Base-by-base conservation (phyloP, 2,797 vertebrate genomes). In the Acanthiza pusilla region DNA sequence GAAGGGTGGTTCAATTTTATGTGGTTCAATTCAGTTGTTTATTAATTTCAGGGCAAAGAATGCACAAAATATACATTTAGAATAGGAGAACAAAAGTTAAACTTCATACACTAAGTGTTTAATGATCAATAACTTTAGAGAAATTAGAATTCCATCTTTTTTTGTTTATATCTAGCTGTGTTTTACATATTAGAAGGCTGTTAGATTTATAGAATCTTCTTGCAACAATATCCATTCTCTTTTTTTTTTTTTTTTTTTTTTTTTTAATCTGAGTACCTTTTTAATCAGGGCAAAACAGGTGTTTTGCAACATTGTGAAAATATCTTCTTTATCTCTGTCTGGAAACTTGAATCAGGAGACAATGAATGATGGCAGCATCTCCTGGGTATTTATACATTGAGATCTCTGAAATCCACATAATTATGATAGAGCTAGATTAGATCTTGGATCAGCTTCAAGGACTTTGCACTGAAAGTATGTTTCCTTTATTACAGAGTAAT, bases 381-480 rank as follows among this genome's bases (percentile, higher is more conserved):
- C 23, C 71, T 22, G 26, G 27, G 34, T 60, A 63, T 84, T 93
- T 88, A 73, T 77, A 54, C 8, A 78, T 22, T 51, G 25, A 80
- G 16, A 93, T 68, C 16, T 74, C 66, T 81, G 66, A 87, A 85
- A 95, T 70, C 23, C 25, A 13, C 29, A 38, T 85, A 81, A 93
- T 93, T 93, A 58, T 51, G 17, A 25, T 34, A 85, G 42, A 84
- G 5, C 14, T 81, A 81, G 75, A 81, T 95, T 91, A 85, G 57
- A 77, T 85, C 79, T 94, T 89, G 75, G 67, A 94, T 85, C 29
- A 63, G 3, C 88, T 85, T 96, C 76, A 94, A 85, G 51, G 82
- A 76, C 93, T 94, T 91, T 91, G 30, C 75, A 40, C 74, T 92
- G 76, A 91, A 95, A 84, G 11, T 60, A 45, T 53, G 11, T 55